Conservation (phyloP, 2,113 vertebrate species). For the Dipodomys spectabilis region DNA sequence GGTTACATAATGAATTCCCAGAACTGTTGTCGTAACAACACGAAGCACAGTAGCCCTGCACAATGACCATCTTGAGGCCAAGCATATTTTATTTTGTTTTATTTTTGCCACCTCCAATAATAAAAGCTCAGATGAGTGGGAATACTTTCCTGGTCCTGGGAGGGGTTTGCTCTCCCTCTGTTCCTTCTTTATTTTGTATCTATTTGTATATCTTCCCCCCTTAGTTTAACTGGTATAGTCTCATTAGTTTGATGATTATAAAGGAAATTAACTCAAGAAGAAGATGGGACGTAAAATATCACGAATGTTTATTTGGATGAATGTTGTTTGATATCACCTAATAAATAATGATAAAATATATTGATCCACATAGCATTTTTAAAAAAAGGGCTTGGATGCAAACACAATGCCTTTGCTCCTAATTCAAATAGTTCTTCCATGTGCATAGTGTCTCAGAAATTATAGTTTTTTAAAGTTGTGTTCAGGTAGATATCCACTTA, state of each 20-base stretch:
- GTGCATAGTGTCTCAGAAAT: constrained; percentile 22
- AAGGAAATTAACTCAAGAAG: background rate
- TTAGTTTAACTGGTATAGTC: background rate
- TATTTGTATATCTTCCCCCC: background rate
- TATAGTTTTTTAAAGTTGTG: background rate
- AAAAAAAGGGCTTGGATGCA: background rate
- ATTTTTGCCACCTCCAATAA: too few relatives aligned
- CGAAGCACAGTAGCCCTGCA: background rate
- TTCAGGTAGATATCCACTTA: background rate
- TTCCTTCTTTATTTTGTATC: background rate
- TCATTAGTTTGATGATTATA: background rate
- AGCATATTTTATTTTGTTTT: background rate
- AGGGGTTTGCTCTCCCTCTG: background rate
- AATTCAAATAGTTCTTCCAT: constrained; percentile 37
- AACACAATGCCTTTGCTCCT: background rate
- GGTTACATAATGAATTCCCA: background rate
- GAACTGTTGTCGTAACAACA: background rate
- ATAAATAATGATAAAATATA: constrained; percentile 24
- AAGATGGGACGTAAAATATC: background rate
- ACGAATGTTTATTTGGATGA: background rate
- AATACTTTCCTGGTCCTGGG: background rate
- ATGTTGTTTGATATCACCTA: constrained; percentile 6
- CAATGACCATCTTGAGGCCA: background rate
- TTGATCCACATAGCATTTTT: background rate
- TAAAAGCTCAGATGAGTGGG: background rate